Evolutionary conservation across 2,888 invertebrate species (phyloP), one percentile per base, ranked within the genome.

Genomic region (Agrochola lota): DNA sequence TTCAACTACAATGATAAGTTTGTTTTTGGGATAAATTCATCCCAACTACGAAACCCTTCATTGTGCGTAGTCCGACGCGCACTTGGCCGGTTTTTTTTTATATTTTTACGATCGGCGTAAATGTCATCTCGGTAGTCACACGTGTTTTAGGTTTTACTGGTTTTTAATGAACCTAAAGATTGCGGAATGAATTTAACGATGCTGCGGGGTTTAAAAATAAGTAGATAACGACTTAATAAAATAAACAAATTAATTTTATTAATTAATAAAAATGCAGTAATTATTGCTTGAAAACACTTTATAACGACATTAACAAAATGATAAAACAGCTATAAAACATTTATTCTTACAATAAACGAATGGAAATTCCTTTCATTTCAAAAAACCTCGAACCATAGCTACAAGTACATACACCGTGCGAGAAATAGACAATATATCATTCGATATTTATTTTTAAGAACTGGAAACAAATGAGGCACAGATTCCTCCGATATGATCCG

Each of bases 401-500:
- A 52, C 49, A 52, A 55, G 35, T 77, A 72, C 63, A 70, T 68
- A 60, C n/a, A n/a, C n/a, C n/a, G 62, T 72, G 83, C 75, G 67
- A 82, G 77, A 71, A 87, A 85, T 82, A 62, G 55, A 76, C 80
- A 75, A 85, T 88, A 86, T 85, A 85, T 90, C 81, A 83, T 74
- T 74, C 20, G 12, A 76, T 75, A 75, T 78, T 74, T 72, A 78
- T 82, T 83, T 76, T 73, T 78, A 55, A 73, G 49, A 77, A 80
- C 59, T 23, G 30, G n/a, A 66, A 79, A 85, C 88, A 87, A 88
- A 89, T 86, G 88, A 85, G 87, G 74, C 85, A 88, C 82, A 84
- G 69, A 86, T 87, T 81, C 83, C 71, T 55, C 55, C 62, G 80
- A 80, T 88, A 88, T 85, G 87, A 87, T 88, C 80, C 74, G 70